Percentiles rank a stretch among this genome's conserved stretches.
Conservation (phyloP, 2,888 invertebrate genomes). For the Rutpela maculata region DNA sequence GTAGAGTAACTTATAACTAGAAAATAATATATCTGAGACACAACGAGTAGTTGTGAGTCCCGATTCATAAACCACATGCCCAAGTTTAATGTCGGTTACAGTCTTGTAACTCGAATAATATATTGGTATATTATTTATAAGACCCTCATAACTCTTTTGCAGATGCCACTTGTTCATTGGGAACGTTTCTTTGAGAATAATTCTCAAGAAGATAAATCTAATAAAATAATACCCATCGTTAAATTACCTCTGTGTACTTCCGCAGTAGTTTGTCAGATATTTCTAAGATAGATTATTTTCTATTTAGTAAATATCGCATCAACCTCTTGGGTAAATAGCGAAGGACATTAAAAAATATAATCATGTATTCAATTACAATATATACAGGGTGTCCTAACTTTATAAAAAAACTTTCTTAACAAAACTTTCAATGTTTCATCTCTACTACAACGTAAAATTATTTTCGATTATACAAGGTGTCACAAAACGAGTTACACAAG, state of each 20-base stretch:
- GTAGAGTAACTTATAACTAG: slow-evolving; percentile 48
- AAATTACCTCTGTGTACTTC: slow-evolving; percentile 11
- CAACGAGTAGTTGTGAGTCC: slow-evolving; percentile 57
- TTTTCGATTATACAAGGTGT: too few relatives aligned
- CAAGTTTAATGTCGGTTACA: slow-evolving; percentile 69
- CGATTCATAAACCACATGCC: slow-evolving; percentile 66
- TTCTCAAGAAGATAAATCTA: slow-evolving; percentile 47
- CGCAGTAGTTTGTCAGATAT: background rate
- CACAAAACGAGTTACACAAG: too few relatives aligned
- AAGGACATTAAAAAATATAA: too few relatives aligned
- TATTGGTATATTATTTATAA: slow-evolving; percentile 73
- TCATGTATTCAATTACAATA: too few relatives aligned
- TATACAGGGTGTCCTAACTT: too few relatives aligned
- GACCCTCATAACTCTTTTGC: slow-evolving; percentile 71
- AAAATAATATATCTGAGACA: slow-evolving; percentile 52
- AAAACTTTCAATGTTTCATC: too few relatives aligned
- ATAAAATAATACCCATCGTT: slow-evolving; percentile 25
- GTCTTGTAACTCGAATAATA: slow-evolving; percentile 69
- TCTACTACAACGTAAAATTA: too few relatives aligned
- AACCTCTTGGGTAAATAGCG: too few relatives aligned
- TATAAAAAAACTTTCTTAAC: too few relatives aligned
- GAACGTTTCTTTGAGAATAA: slow-evolving; percentile 52
- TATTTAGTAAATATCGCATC: too few relatives aligned
- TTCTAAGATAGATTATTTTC: background rate
- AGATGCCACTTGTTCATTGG: slow-evolving; percentile 65